Base-by-base conservation (phyloP, 2,888 invertebrate genomes). In the Drosophila fulvimacula region DNA sequence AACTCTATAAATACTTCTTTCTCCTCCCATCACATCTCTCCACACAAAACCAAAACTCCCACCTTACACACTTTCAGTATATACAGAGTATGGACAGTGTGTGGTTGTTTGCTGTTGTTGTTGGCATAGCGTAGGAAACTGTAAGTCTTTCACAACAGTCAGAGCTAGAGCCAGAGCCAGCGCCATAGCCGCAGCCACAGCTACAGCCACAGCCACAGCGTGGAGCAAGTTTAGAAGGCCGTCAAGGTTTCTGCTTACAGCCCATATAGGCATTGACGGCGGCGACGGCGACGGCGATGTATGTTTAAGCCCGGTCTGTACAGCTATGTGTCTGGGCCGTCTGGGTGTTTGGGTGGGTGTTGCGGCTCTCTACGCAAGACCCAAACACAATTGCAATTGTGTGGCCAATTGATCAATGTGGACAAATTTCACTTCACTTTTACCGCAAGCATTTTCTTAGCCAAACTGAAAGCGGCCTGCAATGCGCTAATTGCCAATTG, bases 241-340 rank as follows among this genome's bases (percentile, higher is more conserved):
- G 82, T 74, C 82, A 79, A 82, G 86, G 83, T 88, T 76, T 76
- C 68, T 59, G 73, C 77, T 76, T 79, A 66, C 76, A 66, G 51
- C 21, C 60, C 76, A 74, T 71, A 76, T 61, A 57, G 49, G 34
- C 24, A 51, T 51, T 36, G 51, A 34, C 65, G 13, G 19, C 34
- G 56, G 48, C 69, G 44, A 52, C 58, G 38, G 7, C 27, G 30
- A 17, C 27, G 27, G 10, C n/a, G 27, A 46, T 53, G 61, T 51
- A 32, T 51, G 51, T 46, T 46, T 49, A 7, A 41, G 48, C 39
- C 44, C 30, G 32, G 46, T 39, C 36, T 21, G 11, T 51, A 11
- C 27, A 2, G 27, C 46, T 5, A 7, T 27, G 27, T 13, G 30
- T 13, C 51, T 51, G 53, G 53, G 21, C 27, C 9, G 62, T 38